phyloP scores from a whole-genome alignment of 2,797 vertebrate species.

The Epinephelus awoara region DNA sequence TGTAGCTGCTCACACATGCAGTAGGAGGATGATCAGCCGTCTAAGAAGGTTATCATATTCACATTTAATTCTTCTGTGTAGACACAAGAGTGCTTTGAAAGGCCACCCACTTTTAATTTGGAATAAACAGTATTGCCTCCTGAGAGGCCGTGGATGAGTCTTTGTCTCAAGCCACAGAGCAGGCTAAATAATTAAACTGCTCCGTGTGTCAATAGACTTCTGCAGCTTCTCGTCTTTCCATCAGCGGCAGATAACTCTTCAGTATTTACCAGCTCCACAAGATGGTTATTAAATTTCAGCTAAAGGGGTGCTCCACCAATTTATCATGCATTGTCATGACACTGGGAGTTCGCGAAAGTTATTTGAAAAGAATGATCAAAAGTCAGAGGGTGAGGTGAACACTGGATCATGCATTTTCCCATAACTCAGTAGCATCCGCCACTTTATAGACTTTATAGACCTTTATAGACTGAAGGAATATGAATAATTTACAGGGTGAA shows the following conservation, averaged over 20 bases:
- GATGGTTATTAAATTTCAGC: not conserved
- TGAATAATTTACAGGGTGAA: too few species aligned
- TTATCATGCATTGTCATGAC: not conserved
- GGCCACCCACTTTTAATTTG: not conserved
- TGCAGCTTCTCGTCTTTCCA: slow-evolving; percentile 6
- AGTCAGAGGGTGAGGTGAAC: not conserved
- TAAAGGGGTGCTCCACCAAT: not conserved
- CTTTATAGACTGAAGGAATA: too few species aligned
- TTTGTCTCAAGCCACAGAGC: slow-evolving; percentile 2
- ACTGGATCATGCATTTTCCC: not conserved
- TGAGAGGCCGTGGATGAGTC: not conserved
- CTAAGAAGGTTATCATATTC: not conserved
- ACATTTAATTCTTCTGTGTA: not conserved
- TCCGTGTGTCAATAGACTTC: not conserved
- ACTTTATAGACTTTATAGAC: not conserved
- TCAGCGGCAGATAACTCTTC: not conserved
- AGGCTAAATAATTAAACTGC: slow-evolving; percentile 18
- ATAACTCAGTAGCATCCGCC: not conserved
- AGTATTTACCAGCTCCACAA: not conserved
- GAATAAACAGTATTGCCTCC: too few species aligned
- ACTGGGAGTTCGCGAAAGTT: not conserved
- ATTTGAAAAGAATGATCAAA: not conserved
- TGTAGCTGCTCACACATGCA: not conserved
- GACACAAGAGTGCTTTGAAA: not conserved
- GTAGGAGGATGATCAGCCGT: not conserved